phyloP scores from a whole-genome alignment of 2,797 vertebrate species.

The Trichosurus vulpecula region DNA sequence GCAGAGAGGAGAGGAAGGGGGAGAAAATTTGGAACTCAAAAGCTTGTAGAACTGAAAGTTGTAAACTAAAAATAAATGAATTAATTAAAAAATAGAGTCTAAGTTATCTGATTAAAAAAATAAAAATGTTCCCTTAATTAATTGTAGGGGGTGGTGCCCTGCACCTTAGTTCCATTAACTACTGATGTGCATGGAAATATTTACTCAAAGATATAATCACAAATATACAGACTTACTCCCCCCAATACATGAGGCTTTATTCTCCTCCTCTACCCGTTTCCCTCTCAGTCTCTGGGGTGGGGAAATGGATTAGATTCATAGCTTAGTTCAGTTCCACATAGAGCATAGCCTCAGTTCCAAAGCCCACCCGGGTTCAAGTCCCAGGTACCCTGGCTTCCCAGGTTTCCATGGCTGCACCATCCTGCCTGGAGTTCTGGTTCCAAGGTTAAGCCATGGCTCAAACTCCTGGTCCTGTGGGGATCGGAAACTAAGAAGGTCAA shows the following conservation, averaged over 20 bases:
- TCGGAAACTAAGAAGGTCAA: not conserved
- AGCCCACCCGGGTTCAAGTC: not conserved
- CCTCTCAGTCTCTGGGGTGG: not conserved
- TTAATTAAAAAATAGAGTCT: too few relatives aligned
- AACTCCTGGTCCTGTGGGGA: not conserved
- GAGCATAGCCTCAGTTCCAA: not conserved
- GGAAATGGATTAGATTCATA: not conserved
- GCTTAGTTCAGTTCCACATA: not conserved
- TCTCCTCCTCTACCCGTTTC: not conserved
- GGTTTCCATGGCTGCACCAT: not conserved
- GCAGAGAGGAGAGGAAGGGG: too few relatives aligned
- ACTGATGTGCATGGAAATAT: not conserved
- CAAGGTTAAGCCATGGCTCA: not conserved
- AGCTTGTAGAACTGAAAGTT: too few relatives aligned
- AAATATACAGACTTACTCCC: not conserved
- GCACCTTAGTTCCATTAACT: not conserved
- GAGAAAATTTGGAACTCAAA: too few relatives aligned
- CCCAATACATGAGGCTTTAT: not conserved
- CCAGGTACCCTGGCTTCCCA: not conserved
- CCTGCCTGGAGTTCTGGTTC: not conserved
- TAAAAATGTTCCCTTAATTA: not conserved
- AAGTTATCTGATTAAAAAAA: too few relatives aligned
- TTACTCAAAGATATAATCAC: not conserved
- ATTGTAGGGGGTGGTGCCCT: not conserved
- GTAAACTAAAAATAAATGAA: too few relatives aligned